A percentile compares a stretch with the other conserved stretches of the same genome.
Conservation (phyloP, 1,140 invertebrate species). For the Lethrus apterus region DNA sequence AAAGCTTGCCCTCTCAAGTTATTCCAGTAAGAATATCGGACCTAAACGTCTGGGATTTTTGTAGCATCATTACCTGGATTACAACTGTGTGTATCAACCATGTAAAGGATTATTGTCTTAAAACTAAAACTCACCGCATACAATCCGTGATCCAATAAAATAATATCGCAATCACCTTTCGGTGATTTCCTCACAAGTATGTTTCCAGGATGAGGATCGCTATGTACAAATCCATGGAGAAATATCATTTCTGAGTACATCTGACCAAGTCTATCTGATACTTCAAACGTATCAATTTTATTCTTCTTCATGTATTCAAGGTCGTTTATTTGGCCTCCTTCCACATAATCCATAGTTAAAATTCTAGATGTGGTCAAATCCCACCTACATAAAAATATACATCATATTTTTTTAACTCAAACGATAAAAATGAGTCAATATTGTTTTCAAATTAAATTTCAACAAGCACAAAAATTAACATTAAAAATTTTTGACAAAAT, state of each 20-base stretch:
- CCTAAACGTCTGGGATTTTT: too few relatives aligned
- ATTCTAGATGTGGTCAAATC: slow-evolving; percentile 76
- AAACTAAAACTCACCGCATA: slow-evolving; percentile 71
- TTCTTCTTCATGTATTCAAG: slow-evolving; percentile 77
- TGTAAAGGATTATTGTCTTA: too few relatives aligned
- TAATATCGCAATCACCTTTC: slow-evolving; percentile 63
- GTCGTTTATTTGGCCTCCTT: slow-evolving; percentile 95
- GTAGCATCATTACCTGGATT: too few relatives aligned
- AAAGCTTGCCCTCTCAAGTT: too few relatives aligned
- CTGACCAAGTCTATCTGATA: slow-evolving; percentile 78
- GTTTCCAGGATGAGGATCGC: slow-evolving; percentile 98
- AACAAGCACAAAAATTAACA: slow-evolving; percentile 17
- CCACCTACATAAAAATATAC: slow-evolving; percentile 65
- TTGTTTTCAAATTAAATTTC: too few relatives aligned
- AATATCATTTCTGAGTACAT: slow-evolving; percentile 99
- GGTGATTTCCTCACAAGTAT: slow-evolving; percentile 72
- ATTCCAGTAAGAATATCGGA: too few relatives aligned
- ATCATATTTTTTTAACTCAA: slow-evolving; percentile 6
- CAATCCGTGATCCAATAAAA: slow-evolving; percentile 93
- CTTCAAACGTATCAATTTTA: slow-evolving; percentile 70
- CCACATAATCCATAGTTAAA: slow-evolving; percentile 93
- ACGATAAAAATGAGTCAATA: not conserved
- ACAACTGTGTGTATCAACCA: too few relatives aligned
- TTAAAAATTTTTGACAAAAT: too few relatives aligned
- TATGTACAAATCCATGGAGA: slow-evolving; percentile 92